Conservation (phyloP, 1,140 invertebrate species). For the Micrasema minimum region DNA sequence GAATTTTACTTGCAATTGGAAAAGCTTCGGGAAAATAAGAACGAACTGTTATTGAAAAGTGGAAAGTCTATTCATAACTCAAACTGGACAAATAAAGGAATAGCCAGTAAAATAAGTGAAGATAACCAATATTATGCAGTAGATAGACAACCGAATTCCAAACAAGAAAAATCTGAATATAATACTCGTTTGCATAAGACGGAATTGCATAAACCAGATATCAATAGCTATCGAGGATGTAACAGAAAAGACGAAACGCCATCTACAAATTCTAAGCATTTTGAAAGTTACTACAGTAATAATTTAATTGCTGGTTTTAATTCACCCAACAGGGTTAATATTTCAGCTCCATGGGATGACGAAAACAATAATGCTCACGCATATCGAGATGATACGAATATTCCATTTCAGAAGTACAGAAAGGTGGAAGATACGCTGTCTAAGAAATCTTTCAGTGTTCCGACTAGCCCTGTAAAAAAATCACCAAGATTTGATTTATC, state of each 20-base stretch:
- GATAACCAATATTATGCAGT: too few relatives aligned
- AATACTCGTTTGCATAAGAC: constrained; percentile 14
- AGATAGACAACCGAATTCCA: background rate
- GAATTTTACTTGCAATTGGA: constrained; percentile 75
- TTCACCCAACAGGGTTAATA: background rate
- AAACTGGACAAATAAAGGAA: too few relatives aligned
- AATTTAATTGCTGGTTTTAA: too few relatives aligned
- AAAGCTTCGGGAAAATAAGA: constrained; percentile 73
- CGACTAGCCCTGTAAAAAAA: constrained; percentile 65
- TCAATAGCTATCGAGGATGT: background rate
- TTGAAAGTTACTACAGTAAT: too few relatives aligned
- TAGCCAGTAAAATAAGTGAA: too few relatives aligned
- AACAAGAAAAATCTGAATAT: constrained; percentile 38
- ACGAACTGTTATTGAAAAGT: constrained; percentile 59
- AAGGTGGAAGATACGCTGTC: constrained; percentile 49
- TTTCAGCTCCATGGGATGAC: constrained; percentile 50
- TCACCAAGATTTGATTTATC: constrained; percentile 53
- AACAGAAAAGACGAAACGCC: background rate
- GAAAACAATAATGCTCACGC: constrained; percentile 49
- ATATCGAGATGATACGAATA: constrained; percentile 50
- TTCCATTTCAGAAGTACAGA: constrained; percentile 40
- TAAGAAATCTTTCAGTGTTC: constrained; percentile 66
- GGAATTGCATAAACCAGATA: constrained; percentile 7
- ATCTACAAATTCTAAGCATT: too few relatives aligned
- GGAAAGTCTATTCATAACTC: constrained; percentile 39